Conservation (phyloP, 2,797 vertebrate species). For the Falco biarmicus region DNA sequence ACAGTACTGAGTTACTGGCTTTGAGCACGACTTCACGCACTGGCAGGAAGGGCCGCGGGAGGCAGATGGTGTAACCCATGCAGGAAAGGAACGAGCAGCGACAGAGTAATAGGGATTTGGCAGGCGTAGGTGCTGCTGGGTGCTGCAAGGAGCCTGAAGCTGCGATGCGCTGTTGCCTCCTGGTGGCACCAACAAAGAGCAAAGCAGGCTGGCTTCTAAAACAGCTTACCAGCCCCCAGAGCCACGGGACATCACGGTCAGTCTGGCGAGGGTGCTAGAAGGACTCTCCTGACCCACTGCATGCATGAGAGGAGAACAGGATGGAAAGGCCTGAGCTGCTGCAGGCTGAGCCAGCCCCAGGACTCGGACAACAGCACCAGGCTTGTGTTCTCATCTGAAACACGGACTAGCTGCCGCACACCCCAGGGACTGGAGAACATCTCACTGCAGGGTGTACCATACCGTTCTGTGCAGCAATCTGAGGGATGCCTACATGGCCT, state of each 20-base stretch:
- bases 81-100: neutral
- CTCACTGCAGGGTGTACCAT: neutral
- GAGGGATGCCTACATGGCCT: neutral
- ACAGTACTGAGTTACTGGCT: neutral
- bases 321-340: neutral
- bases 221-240: fast-evolving
- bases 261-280: fast-evolving
- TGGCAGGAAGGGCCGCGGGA: neutral
- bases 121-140: fast-evolving
- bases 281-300: neutral
- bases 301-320: fast-evolving
- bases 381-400: neutral
- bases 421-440: fast-evolving
- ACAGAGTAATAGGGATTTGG: fast-evolving
- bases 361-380: neutral
- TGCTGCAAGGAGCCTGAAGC: neutral
- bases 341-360: neutral
- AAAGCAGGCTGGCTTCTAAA: neutral
- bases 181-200: neutral
- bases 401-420: fast-evolving
- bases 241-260: fast-evolving
- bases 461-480: neutral
- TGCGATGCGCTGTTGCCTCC: conserved; percentile 24
- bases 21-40: neutral
- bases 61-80: neutral